Percentiles rank a stretch among this genome's conserved stretches.
Conservation (phyloP, 2,113 vertebrate genomes). For the Pelvicachromis taeniatus region DNA sequence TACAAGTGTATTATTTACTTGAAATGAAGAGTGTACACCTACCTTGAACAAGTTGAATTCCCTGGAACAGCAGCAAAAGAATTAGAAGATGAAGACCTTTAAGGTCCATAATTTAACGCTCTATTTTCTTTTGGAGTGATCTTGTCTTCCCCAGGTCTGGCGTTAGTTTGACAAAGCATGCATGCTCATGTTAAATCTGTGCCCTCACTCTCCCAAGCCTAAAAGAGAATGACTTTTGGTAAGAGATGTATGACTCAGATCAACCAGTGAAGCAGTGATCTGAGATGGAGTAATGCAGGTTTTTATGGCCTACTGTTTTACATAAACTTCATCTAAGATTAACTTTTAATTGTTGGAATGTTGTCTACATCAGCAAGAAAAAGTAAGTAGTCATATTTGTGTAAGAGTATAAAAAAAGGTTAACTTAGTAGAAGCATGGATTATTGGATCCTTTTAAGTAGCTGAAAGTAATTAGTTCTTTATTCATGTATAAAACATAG, state of each 20-base stretch:
- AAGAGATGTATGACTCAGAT: neutral
- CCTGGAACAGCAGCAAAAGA: constrained; percentile 41
- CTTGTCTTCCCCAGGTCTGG: neutral
- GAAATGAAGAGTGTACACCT: neutral
- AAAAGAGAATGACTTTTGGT: neutral
- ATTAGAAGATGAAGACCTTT: constrained; percentile 36
- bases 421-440: neutral
- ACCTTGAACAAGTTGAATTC: constrained; percentile 54
- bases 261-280: constrained; percentile 6
- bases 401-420: neutral
- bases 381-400: neutral
- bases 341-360: constrained; percentile 58
- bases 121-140: neutral
- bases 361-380: constrained; percentile 63
- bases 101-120: constrained; percentile 40
- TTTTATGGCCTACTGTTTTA: constrained; percentile 60
- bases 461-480: neutral
- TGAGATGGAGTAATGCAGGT: constrained; percentile 6
- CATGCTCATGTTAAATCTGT: constrained; percentile 2
- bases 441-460: neutral
- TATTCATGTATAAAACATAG: neutral
- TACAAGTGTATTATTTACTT: neutral
- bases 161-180: neutral
- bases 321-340: constrained; percentile 70
- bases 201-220: neutral